These are phyloP conservation scores for Pristiophorus japonicus DNA, from an alignment of 2,113 vertebrate species.

Conservation along the genomic window DNA sequence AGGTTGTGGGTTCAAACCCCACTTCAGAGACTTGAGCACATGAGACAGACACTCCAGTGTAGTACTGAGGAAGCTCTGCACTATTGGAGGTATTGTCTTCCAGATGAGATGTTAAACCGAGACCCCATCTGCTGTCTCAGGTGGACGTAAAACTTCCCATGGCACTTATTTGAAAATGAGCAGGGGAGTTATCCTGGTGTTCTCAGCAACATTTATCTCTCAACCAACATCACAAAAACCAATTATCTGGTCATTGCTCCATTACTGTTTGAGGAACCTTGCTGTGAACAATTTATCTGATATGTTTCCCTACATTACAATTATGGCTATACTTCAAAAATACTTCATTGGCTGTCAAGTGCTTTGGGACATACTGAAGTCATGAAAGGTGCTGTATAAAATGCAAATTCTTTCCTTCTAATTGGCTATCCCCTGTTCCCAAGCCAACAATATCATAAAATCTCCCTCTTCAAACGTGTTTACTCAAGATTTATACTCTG, in stretches of 20 bases:
- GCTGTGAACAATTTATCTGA: not conserved
- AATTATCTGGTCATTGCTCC: not conserved
- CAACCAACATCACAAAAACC: not conserved
- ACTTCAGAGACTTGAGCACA: too few species aligned
- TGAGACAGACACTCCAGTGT: too few species aligned
- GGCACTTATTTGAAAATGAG: not conserved
- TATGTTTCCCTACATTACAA: not conserved
- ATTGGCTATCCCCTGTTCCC: not conserved
- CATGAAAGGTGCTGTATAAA: not conserved
- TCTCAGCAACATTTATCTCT: not conserved
- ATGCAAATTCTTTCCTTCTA: not conserved
- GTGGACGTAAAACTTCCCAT: too few species aligned
- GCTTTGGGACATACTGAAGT: not conserved
- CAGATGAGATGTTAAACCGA: not conserved
- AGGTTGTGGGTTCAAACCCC: too few species aligned
- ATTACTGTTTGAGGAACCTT: not conserved
- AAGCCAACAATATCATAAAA: not conserved
- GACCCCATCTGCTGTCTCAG: not conserved
- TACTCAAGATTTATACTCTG: not conserved
- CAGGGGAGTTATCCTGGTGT: not conserved
- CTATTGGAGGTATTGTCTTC: not conserved
- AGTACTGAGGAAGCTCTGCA: not conserved
- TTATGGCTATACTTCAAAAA: not conserved
- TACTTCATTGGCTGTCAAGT: not conserved
- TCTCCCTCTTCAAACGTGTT: not conserved